These are phyloP conservation scores for Crenuchus spilurus DNA, from an alignment of 2,797 vertebrate genomes.

Conservation along the genomic window DNA sequence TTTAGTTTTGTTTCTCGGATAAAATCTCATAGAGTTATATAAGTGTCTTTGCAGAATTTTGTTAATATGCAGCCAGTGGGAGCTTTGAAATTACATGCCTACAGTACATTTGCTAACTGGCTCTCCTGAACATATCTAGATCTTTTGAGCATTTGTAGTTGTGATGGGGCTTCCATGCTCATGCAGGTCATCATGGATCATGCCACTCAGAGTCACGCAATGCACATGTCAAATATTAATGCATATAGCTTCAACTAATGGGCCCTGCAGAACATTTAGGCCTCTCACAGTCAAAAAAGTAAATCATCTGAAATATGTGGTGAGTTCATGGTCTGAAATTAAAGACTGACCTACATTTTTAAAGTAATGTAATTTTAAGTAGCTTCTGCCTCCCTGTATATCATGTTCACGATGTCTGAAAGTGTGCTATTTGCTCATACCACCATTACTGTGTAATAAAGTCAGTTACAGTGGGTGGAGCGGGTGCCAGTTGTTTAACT, in stretches of 20 bases:
- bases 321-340: not conserved
- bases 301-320: not conserved
- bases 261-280: not conserved
- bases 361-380: not conserved
- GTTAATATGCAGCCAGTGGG: too few species aligned
- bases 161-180: not conserved
- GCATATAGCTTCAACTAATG: not conserved
- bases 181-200: not conserved
- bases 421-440: too few species aligned
- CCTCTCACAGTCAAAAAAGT: not conserved
- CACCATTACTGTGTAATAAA: too few species aligned
- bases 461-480: not conserved
- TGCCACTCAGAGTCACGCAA: not conserved
- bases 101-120: too few species aligned
- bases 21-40: too few species aligned
- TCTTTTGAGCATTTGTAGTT: not conserved
- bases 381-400: not conserved
- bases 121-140: not conserved
- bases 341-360: not conserved
- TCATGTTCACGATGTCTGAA: too few species aligned
- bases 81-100: too few species aligned
- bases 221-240: constrained; percentile 9
- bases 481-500: not conserved
- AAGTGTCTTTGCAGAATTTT: too few species aligned
- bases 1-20: too few species aligned